Percentiles rank a stretch among this genome's conserved stretches.
phyloP scores from a whole-genome alignment of 2,888 invertebrate genomes.

The Papilio demoleus region DNA sequence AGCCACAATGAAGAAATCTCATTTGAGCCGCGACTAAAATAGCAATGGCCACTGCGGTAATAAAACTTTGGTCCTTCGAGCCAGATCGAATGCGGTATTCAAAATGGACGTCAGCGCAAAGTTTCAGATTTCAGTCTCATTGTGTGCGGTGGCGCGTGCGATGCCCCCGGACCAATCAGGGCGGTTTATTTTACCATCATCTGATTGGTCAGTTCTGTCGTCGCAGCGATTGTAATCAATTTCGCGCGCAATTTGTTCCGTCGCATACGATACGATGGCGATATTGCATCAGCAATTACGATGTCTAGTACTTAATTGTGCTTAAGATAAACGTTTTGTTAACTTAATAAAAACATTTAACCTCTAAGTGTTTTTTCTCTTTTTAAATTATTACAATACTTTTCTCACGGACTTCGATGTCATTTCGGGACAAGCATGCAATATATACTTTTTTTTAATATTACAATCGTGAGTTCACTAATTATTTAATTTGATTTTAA shows the following conservation, averaged over 20 bases:
- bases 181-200: constrained; percentile 42
- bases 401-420: not conserved
- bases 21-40: constrained; percentile 35
- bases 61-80: constrained; percentile 48
- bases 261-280: constrained; percentile 54
- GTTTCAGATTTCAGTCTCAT: constrained; percentile 65
- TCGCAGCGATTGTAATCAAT: constrained; percentile 54
- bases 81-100: constrained; percentile 58
- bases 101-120: constrained; percentile 45
- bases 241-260: constrained; percentile 71
- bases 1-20: constrained; percentile 29
- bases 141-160: constrained; percentile 65
- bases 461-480: constrained; percentile 5
- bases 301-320: constrained; percentile 60
- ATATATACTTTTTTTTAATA: too few relatives aligned
- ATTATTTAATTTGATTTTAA: not conserved
- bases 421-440: not conserved
- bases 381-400: not conserved
- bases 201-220: constrained; percentile 55
- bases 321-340: constrained; percentile 40
- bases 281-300: constrained; percentile 57
- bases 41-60: constrained; percentile 45
- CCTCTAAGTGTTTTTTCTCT: not conserved
- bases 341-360: not conserved
- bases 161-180: constrained; percentile 51